These are phyloP conservation scores for Xestobium rufovillosum DNA, from an alignment of 2,888 invertebrate species.

Conservation along the genomic window DNA sequence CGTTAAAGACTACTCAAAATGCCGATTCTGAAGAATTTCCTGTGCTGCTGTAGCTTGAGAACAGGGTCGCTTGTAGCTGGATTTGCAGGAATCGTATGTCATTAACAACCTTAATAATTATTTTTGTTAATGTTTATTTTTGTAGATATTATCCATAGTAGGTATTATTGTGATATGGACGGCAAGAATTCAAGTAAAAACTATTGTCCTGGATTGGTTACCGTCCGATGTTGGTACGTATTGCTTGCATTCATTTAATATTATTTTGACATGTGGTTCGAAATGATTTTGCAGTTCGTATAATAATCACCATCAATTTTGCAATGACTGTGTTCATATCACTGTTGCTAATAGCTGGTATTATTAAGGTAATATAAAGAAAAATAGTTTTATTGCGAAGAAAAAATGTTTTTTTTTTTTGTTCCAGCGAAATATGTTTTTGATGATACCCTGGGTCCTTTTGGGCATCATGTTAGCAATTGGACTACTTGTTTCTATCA, in stretches of 20 bases:
- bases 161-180: slow-evolving; percentile 63
- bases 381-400: too few relatives aligned
- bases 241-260: slow-evolving; percentile 6
- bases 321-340: slow-evolving; percentile 79
- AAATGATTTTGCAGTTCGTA: slow-evolving; percentile 55
- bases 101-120: slow-evolving; percentile 6
- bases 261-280: slow-evolving; percentile 9
- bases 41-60: slow-evolving; percentile 63
- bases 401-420: slow-evolving; percentile 14
- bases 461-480: slow-evolving; percentile 73
- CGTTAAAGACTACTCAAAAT: too few relatives aligned
- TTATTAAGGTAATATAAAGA: slow-evolving; percentile 70
- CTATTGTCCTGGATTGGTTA: slow-evolving; percentile 68
- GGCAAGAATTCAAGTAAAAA: slow-evolving; percentile 61
- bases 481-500: slow-evolving; percentile 67
- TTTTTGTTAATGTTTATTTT: slow-evolving; percentile 20
- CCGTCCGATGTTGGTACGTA: slow-evolving; percentile 57
- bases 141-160: slow-evolving; percentile 56
- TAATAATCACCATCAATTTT: slow-evolving; percentile 71
- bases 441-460: slow-evolving; percentile 81
- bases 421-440: slow-evolving; percentile 68
- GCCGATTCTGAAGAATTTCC: slow-evolving; percentile 55
- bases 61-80: slow-evolving; percentile 69
- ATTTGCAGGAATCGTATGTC: slow-evolving; percentile 60
- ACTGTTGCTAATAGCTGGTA: slow-evolving; percentile 64